Percentiles rank a stretch among this genome's conserved stretches.
Conservation (phyloP, 2,797 vertebrate genomes). For the Nasua narica region DNA sequence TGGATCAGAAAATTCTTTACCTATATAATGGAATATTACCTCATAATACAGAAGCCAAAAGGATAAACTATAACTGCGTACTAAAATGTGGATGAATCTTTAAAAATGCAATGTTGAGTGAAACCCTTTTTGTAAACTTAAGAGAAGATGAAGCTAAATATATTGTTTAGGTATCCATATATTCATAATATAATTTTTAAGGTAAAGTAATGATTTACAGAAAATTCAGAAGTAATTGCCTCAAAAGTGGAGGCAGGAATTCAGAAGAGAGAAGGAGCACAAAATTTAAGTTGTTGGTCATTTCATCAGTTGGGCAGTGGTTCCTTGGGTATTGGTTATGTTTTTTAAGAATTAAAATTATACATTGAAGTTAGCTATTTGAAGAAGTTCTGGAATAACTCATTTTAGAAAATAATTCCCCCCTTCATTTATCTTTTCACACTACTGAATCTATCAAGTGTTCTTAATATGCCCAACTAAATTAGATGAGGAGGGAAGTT, state of each 20-base stretch:
- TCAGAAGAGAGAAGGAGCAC: not conserved
- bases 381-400: not conserved
- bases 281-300: not conserved
- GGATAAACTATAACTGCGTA: not conserved
- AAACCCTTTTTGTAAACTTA: not conserved
- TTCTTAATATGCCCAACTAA: not conserved
- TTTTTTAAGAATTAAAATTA: not conserved
- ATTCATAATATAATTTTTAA: slow-evolving; percentile 17
- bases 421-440: not conserved
- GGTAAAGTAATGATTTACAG: not conserved
- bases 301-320: not conserved
- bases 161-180: not conserved
- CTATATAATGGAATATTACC: not conserved
- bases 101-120: not conserved
- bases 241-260: not conserved
- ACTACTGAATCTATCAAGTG: not conserved
- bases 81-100: not conserved
- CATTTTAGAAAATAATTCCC: not conserved
- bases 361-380: not conserved
- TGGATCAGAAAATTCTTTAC: not conserved
- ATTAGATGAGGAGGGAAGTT: not conserved
- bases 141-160: slow-evolving; percentile 16
- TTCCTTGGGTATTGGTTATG: not conserved
- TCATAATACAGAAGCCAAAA: not conserved
- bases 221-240: not conserved